These are phyloP conservation scores for Amniataba percoides DNA, from an alignment of 2,797 vertebrate genomes.

Conservation along the genomic window DNA sequence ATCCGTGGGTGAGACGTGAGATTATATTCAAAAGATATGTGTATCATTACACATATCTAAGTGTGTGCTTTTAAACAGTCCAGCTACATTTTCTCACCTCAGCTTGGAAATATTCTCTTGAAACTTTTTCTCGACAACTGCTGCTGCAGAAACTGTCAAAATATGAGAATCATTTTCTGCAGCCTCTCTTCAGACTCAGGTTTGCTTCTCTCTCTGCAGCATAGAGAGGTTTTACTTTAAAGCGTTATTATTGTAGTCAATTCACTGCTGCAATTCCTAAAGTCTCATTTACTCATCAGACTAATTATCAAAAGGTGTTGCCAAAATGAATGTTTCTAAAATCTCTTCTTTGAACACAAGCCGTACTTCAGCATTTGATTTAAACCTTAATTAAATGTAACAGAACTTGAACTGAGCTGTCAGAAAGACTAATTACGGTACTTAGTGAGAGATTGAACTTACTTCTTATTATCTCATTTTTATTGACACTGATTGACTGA, in stretches of 20 bases:
- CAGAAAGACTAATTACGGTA: not conserved
- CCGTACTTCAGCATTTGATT: not conserved
- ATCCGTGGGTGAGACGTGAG: not conserved
- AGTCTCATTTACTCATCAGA: not conserved
- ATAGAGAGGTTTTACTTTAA: constrained; percentile 1
- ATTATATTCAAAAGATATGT: not conserved
- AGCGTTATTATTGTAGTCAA: not conserved
- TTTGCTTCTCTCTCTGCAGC: constrained; percentile 17
- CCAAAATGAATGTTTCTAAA: not conserved
- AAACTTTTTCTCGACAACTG: constrained; percentile 37
- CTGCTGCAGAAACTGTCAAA: constrained; percentile 47
- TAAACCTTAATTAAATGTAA: not conserved
- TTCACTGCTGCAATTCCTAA: not conserved
- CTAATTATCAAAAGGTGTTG: not conserved
- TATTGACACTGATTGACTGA: not conserved
- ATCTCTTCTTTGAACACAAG: not conserved
- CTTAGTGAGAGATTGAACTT: too few species aligned
- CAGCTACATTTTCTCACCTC: constrained; percentile 8
- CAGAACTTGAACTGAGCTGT: not conserved
- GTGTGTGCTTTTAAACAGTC: constrained; percentile 24
- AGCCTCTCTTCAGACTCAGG: constrained; percentile 3
- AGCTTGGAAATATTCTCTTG: constrained; percentile 4
- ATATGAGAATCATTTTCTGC: constrained; percentile 21
- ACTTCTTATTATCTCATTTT: not conserved
- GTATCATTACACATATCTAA: not conserved